phyloP scores from a whole-genome alignment of 2,113 vertebrate species.

The Chamaea fasciata region DNA sequence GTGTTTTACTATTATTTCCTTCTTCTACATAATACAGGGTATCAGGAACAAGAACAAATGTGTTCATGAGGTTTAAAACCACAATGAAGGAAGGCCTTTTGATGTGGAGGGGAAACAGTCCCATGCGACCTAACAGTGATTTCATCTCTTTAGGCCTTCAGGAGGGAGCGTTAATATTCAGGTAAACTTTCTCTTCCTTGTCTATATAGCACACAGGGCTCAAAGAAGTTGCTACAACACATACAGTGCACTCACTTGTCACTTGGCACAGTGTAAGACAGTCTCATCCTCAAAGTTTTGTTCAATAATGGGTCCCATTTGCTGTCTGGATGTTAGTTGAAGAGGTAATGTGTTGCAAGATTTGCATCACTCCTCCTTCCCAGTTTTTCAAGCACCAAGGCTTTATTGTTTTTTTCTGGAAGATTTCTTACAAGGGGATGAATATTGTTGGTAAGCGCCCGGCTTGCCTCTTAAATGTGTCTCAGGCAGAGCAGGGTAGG shows the following conservation, averaged over 20 bases:
- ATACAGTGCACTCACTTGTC: not conserved
- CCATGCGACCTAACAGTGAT: slow-evolving; percentile 87
- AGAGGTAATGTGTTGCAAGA: not conserved
- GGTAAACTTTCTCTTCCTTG: slow-evolving; percentile 64
- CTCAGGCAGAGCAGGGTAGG: not conserved
- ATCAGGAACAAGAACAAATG: slow-evolving; percentile 86
- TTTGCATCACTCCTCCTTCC: not conserved
- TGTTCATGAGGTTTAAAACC: slow-evolving; percentile 95
- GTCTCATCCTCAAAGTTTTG: not conserved
- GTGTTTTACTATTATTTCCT: not conserved
- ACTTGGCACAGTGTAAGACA: not conserved
- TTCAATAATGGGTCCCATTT: not conserved
- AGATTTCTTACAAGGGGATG: rapidly evolving
- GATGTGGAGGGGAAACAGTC: slow-evolving; percentile 90
- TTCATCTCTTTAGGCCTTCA: slow-evolving; percentile 91
- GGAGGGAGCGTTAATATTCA: slow-evolving; percentile 86
- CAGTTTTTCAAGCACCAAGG: rapidly evolving
- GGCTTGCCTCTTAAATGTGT: not conserved
- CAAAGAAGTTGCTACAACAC: not conserved
- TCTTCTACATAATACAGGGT: slow-evolving; percentile 70
- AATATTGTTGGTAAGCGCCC: not conserved
- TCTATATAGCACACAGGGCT: not conserved
- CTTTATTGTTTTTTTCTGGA: not conserved
- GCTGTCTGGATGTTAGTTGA: not conserved
- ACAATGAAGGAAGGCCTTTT: slow-evolving; percentile 86